phyloP scores from a whole-genome alignment of 2,888 invertebrate genomes.

The Amblyjoppa fuscipennis region DNA sequence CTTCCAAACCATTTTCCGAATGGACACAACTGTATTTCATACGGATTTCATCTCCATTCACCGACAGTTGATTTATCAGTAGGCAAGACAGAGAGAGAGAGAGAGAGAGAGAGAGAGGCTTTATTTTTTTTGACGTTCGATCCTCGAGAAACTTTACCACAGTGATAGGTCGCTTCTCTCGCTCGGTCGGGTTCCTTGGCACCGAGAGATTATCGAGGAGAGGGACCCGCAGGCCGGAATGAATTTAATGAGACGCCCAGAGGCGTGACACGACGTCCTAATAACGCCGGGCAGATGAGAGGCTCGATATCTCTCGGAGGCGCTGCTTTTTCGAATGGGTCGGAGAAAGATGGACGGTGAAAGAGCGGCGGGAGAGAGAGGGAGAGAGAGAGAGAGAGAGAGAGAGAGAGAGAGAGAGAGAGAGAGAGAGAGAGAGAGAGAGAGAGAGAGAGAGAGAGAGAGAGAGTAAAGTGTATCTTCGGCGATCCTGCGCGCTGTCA shows the following conservation, averaged over 20 bases:
- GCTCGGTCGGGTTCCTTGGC: conserved; percentile 14
- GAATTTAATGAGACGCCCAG: conserved; percentile 79
- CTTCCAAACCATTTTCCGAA: no score
- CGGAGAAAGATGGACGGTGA: not conserved
- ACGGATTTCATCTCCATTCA: no score
- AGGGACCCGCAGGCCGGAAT: conserved; percentile 63
- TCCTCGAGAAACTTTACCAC: conserved; percentile 1
- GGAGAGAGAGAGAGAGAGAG: no score
- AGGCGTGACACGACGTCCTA: conserved; percentile 77
- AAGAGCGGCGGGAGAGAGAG: not conserved
- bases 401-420: not conserved
- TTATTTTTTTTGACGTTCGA: not conserved
- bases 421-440: no score
- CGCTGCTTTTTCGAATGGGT: conserved; percentile 38
- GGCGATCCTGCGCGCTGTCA: conserved; percentile 53
- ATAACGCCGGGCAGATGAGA: conserved; percentile 73
- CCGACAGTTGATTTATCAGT: not conserved
- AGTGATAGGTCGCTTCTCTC: not conserved
- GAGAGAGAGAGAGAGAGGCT: no score
- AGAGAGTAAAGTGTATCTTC: conserved; percentile 44
- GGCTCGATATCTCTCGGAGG: conserved; percentile 67
- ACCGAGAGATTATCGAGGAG: conserved; percentile 54
- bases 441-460: no score
- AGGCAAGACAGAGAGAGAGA: not conserved
- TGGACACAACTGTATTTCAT: no score